These are phyloP conservation scores for Folsomia manolachei DNA, from an alignment of 2,888 invertebrate species.

Conservation along the genomic window DNA sequence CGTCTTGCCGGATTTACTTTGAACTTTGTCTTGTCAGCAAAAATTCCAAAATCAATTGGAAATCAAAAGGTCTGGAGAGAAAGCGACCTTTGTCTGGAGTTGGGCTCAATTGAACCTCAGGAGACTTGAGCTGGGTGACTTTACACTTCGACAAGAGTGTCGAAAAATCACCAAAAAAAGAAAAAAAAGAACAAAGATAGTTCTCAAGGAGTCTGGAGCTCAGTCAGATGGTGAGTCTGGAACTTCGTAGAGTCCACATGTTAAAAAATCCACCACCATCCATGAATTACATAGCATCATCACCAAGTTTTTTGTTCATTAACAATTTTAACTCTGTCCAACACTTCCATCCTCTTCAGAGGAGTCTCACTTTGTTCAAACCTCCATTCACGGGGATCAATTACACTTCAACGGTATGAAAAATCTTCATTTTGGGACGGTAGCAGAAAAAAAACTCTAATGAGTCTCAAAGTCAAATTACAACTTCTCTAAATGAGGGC, in stretches of 20 bases:
- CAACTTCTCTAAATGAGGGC: no score
- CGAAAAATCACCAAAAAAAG: neutral
- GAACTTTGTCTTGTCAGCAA: neutral
- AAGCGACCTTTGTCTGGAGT: neutral
- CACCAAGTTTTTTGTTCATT: no score
- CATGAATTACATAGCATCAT: no score
- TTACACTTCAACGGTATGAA: no score
- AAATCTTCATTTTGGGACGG: no score
- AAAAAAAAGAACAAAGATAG: neutral
- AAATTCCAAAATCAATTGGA: conserved; percentile 3
- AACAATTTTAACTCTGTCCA: no score
- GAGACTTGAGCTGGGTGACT: neutral
- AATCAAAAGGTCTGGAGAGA: neutral
- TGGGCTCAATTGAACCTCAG: neutral
- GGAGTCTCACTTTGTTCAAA: no score
- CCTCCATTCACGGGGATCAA: no score
- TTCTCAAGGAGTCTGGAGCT: neutral
- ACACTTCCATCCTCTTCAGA: no score
- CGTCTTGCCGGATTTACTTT: conserved; percentile 33
- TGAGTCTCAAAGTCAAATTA: no score
- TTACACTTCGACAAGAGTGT: neutral
- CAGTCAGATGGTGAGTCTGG: neutral
- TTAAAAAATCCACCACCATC: no score
- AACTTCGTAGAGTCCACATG: neutral
- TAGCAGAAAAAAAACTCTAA: no score